Base-by-base conservation (phyloP, 2,113 vertebrate species). In the Stigmatopora nigra region DNA sequence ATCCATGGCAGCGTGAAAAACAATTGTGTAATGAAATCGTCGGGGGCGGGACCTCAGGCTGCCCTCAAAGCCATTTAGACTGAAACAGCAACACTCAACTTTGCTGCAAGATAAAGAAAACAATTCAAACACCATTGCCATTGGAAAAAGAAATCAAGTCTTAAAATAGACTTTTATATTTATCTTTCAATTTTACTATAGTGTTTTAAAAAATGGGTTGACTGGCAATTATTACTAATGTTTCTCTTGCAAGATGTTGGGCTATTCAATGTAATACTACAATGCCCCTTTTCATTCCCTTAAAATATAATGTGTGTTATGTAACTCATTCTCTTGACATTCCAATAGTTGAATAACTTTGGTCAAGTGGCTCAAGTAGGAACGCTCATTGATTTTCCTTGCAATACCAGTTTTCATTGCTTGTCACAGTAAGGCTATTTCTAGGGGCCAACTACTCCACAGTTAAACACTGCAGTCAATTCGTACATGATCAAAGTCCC, bases 401-500 rank as follows among this genome's bases (percentile, higher is more conserved):
- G 5, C 19, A 60, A 44, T 60, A 44, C 51, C 5, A 19, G 81
- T 81, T 70, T 67, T 72, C 45, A 36, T 61, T 76, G 58, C 62
- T 69, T 76, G 65, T 73, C 79, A 75, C 76, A 78, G 53, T 31
- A 69, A 55, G 25, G 60, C 80, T 87, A 75, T 85, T 79, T 85
- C 79, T 65, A 80, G 68, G 49, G 67, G 71, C 79, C 74, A 69
- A 84, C 78, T 64, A 77, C 65, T 70, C 61, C 57, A 62, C 65
- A 84, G 80, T 83, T 83, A 79, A 84, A 83, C 73, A 70, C 47
- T 64, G 82, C 73, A 71, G 82, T 64, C 66, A 72, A 70, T 75
- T 80, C 58, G 73, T 38, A 48, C 67, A 47, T 67, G 84, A 88
- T 87, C 78, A 83, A 83, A 87, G 83, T 77, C 56, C 67, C 62